Evolutionary conservation across 2,888 invertebrate species (phyloP).

Genomic region (Rhogogaster chlorosoma): DNA sequence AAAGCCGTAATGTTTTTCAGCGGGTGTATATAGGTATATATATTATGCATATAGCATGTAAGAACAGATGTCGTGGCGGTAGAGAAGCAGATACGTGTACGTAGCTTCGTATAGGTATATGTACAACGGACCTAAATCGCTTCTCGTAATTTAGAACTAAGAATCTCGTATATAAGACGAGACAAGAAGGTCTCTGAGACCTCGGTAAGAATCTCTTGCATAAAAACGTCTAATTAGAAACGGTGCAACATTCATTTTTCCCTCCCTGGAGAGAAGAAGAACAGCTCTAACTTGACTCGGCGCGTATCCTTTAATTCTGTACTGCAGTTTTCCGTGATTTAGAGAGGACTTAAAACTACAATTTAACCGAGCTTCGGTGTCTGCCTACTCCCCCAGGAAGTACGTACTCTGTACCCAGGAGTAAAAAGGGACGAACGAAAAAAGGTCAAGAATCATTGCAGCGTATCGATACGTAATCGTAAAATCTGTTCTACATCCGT

Average conservation of each 20-base stretch:
- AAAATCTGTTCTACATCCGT: background rate
- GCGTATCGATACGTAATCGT: background rate
- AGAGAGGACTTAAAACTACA: background rate
- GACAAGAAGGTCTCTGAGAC: background rate
- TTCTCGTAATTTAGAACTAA: background rate
- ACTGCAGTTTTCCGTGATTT: conserved; percentile 17
- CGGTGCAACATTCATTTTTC: conserved; percentile 70
- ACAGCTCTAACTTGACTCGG: background rate
- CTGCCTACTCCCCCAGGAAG: background rate
- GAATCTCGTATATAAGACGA: background rate
- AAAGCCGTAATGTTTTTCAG: conserved; percentile 25
- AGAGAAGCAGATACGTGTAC: background rate
- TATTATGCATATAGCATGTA: background rate
- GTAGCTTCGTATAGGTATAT: background rate
- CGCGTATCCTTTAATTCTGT: conserved; percentile 19
- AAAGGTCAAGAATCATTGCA: background rate
- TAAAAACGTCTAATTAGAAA: conserved; percentile 72
- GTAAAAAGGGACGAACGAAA: background rate
- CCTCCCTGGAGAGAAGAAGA: background rate
- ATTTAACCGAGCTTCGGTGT: background rate
- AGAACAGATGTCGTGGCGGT: conserved; percentile 8
- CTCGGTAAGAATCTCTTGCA: conserved; percentile 52
- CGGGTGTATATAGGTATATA: background rate
- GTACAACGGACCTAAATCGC: background rate
- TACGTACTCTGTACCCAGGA: background rate